A percentile compares a stretch with the other conserved stretches of the same genome.
phyloP scores from a whole-genome alignment of 2,888 invertebrate species.

The Caenorhabditis sinica region DNA sequence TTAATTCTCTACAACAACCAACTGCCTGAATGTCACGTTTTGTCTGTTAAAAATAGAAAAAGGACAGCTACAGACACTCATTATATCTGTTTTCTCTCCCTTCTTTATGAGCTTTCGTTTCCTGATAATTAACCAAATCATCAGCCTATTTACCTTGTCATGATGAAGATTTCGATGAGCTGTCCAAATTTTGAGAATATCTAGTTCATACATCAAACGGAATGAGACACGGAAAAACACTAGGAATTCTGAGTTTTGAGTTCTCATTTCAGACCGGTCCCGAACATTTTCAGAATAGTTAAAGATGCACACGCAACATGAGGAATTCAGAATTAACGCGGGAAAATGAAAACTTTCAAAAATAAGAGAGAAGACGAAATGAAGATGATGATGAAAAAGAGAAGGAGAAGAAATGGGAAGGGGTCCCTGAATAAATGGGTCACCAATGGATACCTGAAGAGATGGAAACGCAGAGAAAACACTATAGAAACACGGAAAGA shows the following conservation, averaged over 20 bases:
- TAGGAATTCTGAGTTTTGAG: slow-evolving; percentile 19
- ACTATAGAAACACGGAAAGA: background rate
- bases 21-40: background rate
- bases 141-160: background rate
- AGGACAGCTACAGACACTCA: slow-evolving; percentile 39
- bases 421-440: slow-evolving; percentile 35
- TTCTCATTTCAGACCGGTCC: slow-evolving; percentile 21
- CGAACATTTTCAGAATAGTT: slow-evolving; percentile 21
- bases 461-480: slow-evolving; percentile 31
- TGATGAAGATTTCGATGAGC: slow-evolving; percentile 32
- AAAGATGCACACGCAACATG: slow-evolving; percentile 39
- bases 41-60: slow-evolving; percentile 28
- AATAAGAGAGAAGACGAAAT: background rate
- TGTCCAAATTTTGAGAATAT: slow-evolving; percentile 53
- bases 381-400: slow-evolving; percentile 8
- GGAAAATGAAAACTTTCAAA: slow-evolving; percentile 16
- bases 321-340: slow-evolving; percentile 21
- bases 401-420: background rate
- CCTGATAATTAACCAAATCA: slow-evolving; percentile 21
- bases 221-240: background rate
- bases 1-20: background rate
- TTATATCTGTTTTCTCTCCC: slow-evolving; percentile 26
- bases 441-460: slow-evolving; percentile 45
- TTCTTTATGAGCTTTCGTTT: background rate
- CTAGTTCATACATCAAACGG: slow-evolving; percentile 48